Base-by-base conservation (phyloP, 2,888 invertebrate genomes). In the Tolmerus cingulatus region DNA sequence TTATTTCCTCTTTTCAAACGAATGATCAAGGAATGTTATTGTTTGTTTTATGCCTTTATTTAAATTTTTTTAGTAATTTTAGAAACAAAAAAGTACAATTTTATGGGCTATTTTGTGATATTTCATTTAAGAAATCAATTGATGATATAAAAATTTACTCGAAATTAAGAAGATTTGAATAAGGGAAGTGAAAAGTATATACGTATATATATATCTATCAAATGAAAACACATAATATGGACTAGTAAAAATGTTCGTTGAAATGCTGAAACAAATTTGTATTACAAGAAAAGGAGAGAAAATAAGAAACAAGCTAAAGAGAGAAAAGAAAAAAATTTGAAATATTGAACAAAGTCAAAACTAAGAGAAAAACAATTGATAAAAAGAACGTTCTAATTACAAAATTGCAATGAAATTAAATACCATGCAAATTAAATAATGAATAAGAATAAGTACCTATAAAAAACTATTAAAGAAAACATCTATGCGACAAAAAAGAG, bases 21-120 rank as follows among this genome's bases (percentile, higher is more conserved):
- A 27, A n/a, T 77, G 23, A 19, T 27, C 27, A 43, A 46, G 43
- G 19, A 78, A 40, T 43, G 19, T 40, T 40, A 78, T 43, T 78
- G 40, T 78, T 76, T 37, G n/a, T 74, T 76, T 76, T 30, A 76
- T 76, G 76, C 34, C 34, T 78, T 78, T 78, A 78, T 78, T 76
- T 78, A 4, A 78, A 12, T 78, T 78, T 78, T 78, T 78, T 78
- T 34, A 66, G 23, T 66, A 66, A 23, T 51, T 51, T 19, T 66
- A 66, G 23, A 66, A 23, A 27, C 66, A 66, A 57, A 34, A 40
- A 78, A 78, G 37, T 37, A 78, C 23, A 78, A 78, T 43, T 66
- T 40, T 78, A 46, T 78, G 78, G 78, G 78, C 78, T 78, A 78
- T 78, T 78, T 78, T 78, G 78, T 40, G 78, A 78, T 40, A 43